phyloP scores from a whole-genome alignment of 92 coral and sea anemone genomes.

The Epizoanthus rinbou region DNA sequence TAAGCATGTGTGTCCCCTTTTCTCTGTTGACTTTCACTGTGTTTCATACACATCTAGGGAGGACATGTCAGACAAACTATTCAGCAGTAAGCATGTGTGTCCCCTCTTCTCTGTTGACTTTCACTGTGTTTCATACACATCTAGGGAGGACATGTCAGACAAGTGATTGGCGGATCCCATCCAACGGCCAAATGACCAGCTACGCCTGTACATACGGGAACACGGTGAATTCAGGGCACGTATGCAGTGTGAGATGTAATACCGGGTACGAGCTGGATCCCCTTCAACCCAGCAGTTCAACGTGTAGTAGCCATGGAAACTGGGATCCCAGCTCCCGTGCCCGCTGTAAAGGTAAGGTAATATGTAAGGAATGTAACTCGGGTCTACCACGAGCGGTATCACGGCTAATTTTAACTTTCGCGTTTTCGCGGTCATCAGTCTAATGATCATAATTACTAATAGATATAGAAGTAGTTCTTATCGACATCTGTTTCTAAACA shows the following conservation, averaged over 20 bases:
- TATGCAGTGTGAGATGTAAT: not conserved
- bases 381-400: too few relatives aligned
- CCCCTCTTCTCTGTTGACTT: too few relatives aligned
- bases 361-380: too few relatives aligned
- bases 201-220: constrained; percentile 35
- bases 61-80: constrained; percentile 3
- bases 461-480: too few relatives aligned
- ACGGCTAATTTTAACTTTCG: too few relatives aligned
- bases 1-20: too few relatives aligned
- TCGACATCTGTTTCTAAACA: too few relatives aligned
- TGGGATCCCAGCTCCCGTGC: constrained; percentile 46
- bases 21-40: too few relatives aligned
- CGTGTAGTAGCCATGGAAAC: constrained; percentile 27
- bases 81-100: too few relatives aligned
- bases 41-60: not conserved
- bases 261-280: not conserved
- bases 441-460: too few relatives aligned
- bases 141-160: constrained; percentile 28
- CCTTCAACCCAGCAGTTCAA: not conserved
- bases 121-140: too few relatives aligned
- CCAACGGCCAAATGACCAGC: constrained; percentile 37
- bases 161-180: constrained; percentile 41
- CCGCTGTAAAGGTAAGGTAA: constrained; percentile 31
- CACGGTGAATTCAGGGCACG: not conserved
- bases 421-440: too few relatives aligned